Base-by-base conservation (phyloP, 2,113 vertebrate species). In the Thunnus maccoyii region DNA sequence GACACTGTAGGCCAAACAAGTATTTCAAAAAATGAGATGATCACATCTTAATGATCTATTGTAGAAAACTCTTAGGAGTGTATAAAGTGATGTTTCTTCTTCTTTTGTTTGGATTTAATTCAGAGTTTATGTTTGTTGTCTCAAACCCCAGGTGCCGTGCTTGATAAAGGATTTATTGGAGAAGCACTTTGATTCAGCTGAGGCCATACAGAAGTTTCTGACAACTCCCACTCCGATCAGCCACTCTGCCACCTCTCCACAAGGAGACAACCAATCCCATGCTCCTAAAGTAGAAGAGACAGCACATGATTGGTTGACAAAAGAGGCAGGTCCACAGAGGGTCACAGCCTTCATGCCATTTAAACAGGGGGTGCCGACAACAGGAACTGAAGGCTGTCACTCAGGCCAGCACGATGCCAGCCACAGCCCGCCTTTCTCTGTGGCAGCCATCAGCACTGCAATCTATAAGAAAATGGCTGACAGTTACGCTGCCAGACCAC, bases 161-260 rank as follows among this genome's bases (percentile, higher is more conserved):
- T 84, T 95, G 78, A 92, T 94, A 52, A 94, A 93, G 63, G 91
- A 94, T n/a, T 75, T 93, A 46, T 25, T 93, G 66, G 86, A 92
- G 63, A 94, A 93, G 69, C 91, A 94, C 56, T 86, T 94, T 14
- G 63, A 84, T 44, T 90, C 91, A 14, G 4, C 88, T 44, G 89
- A 93, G 27, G 56, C 82, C 4, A 54, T 86, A 17, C 88, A 89
- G 55, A 83, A 52, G 72, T 75, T 92, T 20, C 75, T 91, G 47
- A 51, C 58, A 8, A 63, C 76, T 10, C 48, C 81, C 5, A 44
- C 63, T 44, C 16, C 82, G n/a, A 41, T 15, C 48, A 27, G 60
- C 30, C 86, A 50, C 3, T 51, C 63, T 51, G 44, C 73, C n/a
- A 41, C 76, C 18, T 15, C 74, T 30, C 70, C 46, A 36, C 80